These are phyloP conservation scores for Taenaris catops DNA, from an alignment of 2,888 invertebrate species.

Conservation along the genomic window DNA sequence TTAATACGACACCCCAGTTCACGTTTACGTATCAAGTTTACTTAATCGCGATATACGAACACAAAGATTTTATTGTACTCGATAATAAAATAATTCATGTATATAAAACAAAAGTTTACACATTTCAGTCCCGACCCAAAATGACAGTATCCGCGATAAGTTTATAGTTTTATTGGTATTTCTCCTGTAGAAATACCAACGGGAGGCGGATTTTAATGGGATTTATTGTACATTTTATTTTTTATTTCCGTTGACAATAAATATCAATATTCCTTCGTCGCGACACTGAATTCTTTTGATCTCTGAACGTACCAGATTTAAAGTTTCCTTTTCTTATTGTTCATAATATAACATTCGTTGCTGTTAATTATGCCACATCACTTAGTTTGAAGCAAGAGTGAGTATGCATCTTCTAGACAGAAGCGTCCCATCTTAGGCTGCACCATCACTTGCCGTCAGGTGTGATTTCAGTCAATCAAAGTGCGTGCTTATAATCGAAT, in stretches of 20 bases:
- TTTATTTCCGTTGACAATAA: constrained; percentile 62
- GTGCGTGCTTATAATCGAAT: no score
- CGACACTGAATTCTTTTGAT: constrained; percentile 28
- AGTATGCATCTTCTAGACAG: no score
- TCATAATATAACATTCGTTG: constrained; percentile 9
- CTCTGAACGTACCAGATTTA: constrained; percentile 23
- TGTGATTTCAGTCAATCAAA: no score
- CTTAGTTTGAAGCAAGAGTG: constrained; percentile 1
- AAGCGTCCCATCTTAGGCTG: no score
- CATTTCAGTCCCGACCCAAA: constrained; percentile 45
- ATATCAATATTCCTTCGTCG: constrained; percentile 34
- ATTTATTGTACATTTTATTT: constrained; percentile 65
- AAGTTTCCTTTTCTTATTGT: constrained; percentile 26
- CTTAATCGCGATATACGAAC: constrained; percentile 27
- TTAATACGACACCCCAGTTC: no score
- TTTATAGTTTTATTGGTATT: constrained; percentile 71
- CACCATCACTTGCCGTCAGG: no score
- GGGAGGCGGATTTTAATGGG: constrained; percentile 46
- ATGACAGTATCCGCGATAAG: constrained; percentile 56
- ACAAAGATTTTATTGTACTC: constrained; percentile 67
- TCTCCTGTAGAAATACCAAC: constrained; percentile 50
- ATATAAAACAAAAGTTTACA: constrained; percentile 50
- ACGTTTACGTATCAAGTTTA: constrained; percentile 43
- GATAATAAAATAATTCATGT: constrained; percentile 57
- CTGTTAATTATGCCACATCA: constrained; percentile 3